Evolutionary conservation across 2,888 invertebrate genomes (phyloP).

Genomic region (Orchestes rusci): DNA sequence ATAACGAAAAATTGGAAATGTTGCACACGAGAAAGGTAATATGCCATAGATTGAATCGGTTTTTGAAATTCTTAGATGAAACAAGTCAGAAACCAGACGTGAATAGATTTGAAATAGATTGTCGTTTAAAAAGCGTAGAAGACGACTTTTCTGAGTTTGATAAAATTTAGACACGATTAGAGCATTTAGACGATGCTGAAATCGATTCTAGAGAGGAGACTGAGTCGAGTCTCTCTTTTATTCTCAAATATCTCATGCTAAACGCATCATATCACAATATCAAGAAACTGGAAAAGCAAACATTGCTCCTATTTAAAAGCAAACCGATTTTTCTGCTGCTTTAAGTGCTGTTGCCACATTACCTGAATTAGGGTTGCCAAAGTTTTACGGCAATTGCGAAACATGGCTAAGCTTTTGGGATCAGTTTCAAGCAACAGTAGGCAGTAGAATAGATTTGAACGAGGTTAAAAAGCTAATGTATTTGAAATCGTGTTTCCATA

Average conservation of each 20-base stretch:
- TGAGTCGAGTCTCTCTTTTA: no score
- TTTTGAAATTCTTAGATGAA: slow-evolving; percentile 1
- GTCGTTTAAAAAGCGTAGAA: slow-evolving; percentile 4
- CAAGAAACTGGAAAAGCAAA: neutral
- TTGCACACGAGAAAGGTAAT: slow-evolving; percentile 5
- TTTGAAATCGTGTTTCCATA: slow-evolving; percentile 8
- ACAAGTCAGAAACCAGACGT: no score
- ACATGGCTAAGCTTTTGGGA: no score
- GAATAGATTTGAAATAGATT: slow-evolving; percentile 7
- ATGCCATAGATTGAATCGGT: slow-evolving; percentile 1
- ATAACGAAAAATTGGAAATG: no score
- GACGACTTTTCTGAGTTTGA: slow-evolving; percentile 7
- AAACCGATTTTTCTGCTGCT: no score
- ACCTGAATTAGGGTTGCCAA: slow-evolving; percentile 8
- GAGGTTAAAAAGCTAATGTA: slow-evolving; percentile 6
- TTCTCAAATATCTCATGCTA: neutral
- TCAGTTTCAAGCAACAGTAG: no score
- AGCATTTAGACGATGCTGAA: no score
- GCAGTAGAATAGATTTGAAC: slow-evolving; percentile 2
- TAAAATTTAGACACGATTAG: slow-evolving; percentile 2
- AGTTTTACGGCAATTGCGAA: slow-evolving; percentile 6
- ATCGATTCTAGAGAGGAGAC: no score
- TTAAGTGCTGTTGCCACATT: neutral
- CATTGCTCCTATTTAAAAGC: neutral
- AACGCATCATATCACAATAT: no score